Conservation (phyloP, 1,140 invertebrate genomes). For the Drosophila pachea region DNA sequence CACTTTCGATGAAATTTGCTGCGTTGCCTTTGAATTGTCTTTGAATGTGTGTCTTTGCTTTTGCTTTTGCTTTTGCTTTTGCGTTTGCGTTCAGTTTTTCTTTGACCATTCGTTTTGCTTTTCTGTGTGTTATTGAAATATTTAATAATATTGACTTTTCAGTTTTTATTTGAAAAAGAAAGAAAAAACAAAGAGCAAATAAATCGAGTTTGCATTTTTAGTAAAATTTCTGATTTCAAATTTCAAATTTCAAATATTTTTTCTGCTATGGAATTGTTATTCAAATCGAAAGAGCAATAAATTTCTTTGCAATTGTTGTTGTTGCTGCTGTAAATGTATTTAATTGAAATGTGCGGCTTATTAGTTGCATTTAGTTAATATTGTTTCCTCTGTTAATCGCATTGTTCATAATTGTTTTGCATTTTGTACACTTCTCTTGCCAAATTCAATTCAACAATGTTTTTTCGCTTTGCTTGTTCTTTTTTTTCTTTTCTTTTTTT, state of each 20-base stretch:
- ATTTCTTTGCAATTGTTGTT: background rate
- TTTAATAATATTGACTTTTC: background rate
- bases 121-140: background rate
- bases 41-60: background rate
- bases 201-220: slow-evolving; percentile 36
- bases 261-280: slow-evolving; percentile 10
- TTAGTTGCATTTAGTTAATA: slow-evolving; percentile 9
- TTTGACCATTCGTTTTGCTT: background rate
- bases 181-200: slow-evolving; percentile 27
- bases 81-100: slow-evolving; percentile 5
- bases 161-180: no score
- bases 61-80: slow-evolving; percentile 22
- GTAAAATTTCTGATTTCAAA: slow-evolving; percentile 11
- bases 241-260: slow-evolving; percentile 25
- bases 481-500: slow-evolving; percentile 15
- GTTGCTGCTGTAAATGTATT: slow-evolving; percentile 6
- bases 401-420: slow-evolving; percentile 5
- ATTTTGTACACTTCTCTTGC: slow-evolving; percentile 33
- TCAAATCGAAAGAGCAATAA: slow-evolving; percentile 33
- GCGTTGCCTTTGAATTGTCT: slow-evolving; percentile 20
- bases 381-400: background rate
- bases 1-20: slow-evolving; percentile 39
- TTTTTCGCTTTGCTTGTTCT: background rate
- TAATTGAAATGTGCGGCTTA: slow-evolving; percentile 39
- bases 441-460: slow-evolving; percentile 35